These are phyloP conservation scores for Lateolabrax maculatus DNA, from an alignment of 2,797 vertebrate species.

Conservation along the genomic window DNA sequence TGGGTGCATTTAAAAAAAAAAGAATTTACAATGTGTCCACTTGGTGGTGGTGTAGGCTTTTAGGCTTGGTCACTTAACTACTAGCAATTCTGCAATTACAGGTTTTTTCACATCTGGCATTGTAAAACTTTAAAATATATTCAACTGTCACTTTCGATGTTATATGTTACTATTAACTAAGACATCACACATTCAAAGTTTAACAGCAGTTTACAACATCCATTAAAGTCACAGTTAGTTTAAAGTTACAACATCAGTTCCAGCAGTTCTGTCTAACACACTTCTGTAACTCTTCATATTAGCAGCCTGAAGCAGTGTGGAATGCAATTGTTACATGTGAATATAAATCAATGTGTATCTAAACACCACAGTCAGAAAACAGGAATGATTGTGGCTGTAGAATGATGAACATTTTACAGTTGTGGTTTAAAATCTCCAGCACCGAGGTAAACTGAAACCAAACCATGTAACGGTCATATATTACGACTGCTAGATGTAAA, in stretches of 20 bases:
- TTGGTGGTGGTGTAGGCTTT: constrained; percentile 33
- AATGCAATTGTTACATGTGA: constrained; percentile 22
- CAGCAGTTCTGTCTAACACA: constrained; percentile 5
- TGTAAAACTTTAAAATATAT: neutral
- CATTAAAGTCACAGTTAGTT: neutral
- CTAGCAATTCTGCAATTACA: neutral
- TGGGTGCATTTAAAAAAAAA: neutral
- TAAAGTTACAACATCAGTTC: constrained; percentile 1
- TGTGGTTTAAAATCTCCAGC: neutral
- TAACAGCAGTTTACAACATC: neutral
- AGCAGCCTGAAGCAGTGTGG: constrained; percentile 23
- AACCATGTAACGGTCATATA: neutral
- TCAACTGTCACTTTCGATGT: neutral
- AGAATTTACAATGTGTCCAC: constrained; percentile 28
- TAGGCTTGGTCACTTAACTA: constrained; percentile 8
- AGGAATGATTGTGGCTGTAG: constrained; percentile 22
- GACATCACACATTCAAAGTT: constrained; percentile 1
- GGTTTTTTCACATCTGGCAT: neutral
- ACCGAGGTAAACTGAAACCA: constrained; percentile 8
- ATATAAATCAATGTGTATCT: neutral
- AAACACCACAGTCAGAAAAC: neutral
- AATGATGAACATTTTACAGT: neutral
- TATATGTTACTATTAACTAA: neutral
- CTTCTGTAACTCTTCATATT: neutral
- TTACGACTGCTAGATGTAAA: neutral